phyloP scores from a whole-genome alignment of 2,797 vertebrate species.

The Molossus molossus region DNA sequence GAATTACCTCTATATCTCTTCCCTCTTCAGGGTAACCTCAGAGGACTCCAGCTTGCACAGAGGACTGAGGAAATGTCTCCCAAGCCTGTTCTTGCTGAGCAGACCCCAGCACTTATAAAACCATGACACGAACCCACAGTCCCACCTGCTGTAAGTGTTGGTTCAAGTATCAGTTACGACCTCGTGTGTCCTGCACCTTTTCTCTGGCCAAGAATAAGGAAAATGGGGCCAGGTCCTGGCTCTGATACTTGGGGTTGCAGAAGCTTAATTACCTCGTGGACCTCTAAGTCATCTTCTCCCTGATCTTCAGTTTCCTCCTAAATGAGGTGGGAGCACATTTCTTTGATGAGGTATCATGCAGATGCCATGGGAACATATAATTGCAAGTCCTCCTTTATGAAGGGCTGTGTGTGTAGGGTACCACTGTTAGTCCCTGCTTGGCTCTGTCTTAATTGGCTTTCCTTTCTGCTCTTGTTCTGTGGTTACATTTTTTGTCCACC shows the following conservation, averaged over 20 bases:
- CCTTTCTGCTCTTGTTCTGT: not conserved
- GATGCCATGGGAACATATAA: not conserved
- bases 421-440: not conserved
- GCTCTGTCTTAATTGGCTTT: not conserved
- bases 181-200: not conserved
- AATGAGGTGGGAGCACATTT: not conserved
- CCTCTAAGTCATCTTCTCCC: not conserved
- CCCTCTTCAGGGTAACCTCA: constrained; percentile 25
- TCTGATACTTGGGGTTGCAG: not conserved
- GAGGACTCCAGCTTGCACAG: not conserved
- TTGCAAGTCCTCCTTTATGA: not conserved
- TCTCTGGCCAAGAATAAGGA: not conserved
- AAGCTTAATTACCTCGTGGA: not conserved
- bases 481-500: not conserved
- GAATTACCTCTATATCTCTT: constrained; percentile 61
- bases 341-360: not conserved
- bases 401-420: not conserved
- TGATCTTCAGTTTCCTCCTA: not conserved
- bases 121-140: rapidly evolving
- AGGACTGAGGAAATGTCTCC: not conserved
- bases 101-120: not conserved
- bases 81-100: not conserved
- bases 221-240: not conserved
- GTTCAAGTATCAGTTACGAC: not conserved
- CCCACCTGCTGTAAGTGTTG: constrained; percentile 67